These are phyloP conservation scores for Apamea crenata DNA, from an alignment of 2,888 invertebrate species.

Conservation along the genomic window DNA sequence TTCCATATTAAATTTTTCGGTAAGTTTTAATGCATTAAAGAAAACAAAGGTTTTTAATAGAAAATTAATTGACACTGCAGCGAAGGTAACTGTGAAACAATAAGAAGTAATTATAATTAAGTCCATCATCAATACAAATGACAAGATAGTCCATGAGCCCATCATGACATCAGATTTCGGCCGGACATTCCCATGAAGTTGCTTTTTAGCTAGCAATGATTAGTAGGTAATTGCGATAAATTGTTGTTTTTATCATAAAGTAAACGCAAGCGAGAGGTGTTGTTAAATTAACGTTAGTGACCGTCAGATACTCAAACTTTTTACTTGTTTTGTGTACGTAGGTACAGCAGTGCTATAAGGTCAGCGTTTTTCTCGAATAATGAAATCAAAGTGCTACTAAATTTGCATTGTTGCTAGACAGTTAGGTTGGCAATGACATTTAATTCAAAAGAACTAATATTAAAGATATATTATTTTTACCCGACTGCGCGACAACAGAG, in stretches of 20 bases:
- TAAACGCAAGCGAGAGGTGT: conserved; percentile 51
- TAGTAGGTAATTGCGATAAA: conserved; percentile 31
- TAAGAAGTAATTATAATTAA: conserved; percentile 44
- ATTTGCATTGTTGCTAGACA: neutral
- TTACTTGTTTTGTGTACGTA: conserved; percentile 34
- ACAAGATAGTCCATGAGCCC: conserved; percentile 17
- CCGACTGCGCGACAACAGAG: neutral
- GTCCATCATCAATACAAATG: conserved; percentile 14
- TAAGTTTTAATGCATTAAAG: conserved; percentile 69
- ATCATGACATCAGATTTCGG: conserved; percentile 30
- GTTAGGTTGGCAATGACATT: neutral
- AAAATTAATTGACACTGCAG: conserved; percentile 6
- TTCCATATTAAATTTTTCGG: conserved; percentile 84
- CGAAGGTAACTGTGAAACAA: conserved; percentile 47
- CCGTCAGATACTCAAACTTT: conserved; percentile 50
- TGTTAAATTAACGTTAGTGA: conserved; percentile 52
- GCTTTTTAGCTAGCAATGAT: conserved; percentile 17
- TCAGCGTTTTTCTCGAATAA: conserved; percentile 16
- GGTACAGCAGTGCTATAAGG: conserved; percentile 5
- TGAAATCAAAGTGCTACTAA: conserved; percentile 1
- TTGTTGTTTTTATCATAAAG: conserved; percentile 31
- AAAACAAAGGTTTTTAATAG: conserved; percentile 3
- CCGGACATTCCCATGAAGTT: conserved; percentile 13
- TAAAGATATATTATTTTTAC: neutral
- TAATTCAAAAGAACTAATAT: neutral